Percentiles rank a stretch among this genome's conserved stretches.
These are phyloP conservation scores for Venustoraphidia nigricollis DNA, from an alignment of 2,888 invertebrate genomes.

Conservation along the genomic window DNA sequence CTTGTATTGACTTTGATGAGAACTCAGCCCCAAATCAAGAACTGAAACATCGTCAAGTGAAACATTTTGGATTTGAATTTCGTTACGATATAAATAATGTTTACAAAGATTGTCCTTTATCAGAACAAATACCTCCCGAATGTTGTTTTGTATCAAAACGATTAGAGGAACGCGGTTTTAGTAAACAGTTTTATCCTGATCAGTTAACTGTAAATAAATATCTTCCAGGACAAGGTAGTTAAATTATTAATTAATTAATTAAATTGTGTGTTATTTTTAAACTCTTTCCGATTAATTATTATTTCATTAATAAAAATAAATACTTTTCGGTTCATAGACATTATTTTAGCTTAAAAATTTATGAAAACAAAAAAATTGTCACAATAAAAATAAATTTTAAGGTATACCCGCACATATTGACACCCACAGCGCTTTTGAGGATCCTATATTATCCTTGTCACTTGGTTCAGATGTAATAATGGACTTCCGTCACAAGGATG, in stretches of 20 bases:
- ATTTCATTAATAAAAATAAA: background rate
- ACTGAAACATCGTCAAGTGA: slow-evolving; percentile 71
- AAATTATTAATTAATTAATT: background rate
- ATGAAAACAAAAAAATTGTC: background rate
- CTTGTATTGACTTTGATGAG: slow-evolving; percentile 36
- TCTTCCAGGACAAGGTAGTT: slow-evolving; percentile 61
- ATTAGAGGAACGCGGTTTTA: slow-evolving; percentile 27
- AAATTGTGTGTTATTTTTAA: background rate
- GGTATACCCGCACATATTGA: slow-evolving; percentile 94
- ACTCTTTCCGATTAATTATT: background rate
- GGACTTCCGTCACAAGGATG: slow-evolving; percentile 64
- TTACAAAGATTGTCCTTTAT: slow-evolving; percentile 49
- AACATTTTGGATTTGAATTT: slow-evolving; percentile 87
- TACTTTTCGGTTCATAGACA: background rate
- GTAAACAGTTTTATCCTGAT: slow-evolving; percentile 41
- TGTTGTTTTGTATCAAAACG: slow-evolving; percentile 50
- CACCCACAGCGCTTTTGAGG: slow-evolving; percentile 86
- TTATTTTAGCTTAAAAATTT: background rate
- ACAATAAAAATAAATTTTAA: slow-evolving; percentile 20
- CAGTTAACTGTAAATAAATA: slow-evolving; percentile 80
- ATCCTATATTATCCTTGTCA: slow-evolving; percentile 75
- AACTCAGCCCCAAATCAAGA: slow-evolving; percentile 18
- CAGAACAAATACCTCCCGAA: slow-evolving; percentile 49
- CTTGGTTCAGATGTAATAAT: slow-evolving; percentile 69
- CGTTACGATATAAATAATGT: slow-evolving; percentile 77